Base-by-base conservation (phyloP, 2,888 invertebrate genomes). In the Micoletzkya japonica region DNA sequence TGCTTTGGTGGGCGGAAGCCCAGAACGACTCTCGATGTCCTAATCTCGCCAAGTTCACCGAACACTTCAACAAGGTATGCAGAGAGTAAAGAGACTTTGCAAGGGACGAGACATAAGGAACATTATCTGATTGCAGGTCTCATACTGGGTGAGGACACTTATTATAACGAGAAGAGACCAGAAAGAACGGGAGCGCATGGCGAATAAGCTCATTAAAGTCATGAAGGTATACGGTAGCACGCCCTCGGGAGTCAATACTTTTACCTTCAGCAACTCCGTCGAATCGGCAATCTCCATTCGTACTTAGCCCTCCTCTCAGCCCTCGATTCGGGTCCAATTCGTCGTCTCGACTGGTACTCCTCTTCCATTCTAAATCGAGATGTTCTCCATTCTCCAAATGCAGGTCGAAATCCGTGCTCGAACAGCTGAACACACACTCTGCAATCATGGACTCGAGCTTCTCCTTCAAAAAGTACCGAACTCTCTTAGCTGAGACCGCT, bases 281-380 rank as follows among this genome's bases (percentile, higher is more conserved):
- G 95, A 87, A 91, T 97, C 87, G 95, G 95, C 88, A 98, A 98
- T 87, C 98, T 96, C 88, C 98, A 98, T 88, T 96, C 96, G 57
- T 96, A 96, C 88, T 89, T 98, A 83, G 97, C 98, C 10, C 89
- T 98, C 76, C 89, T 98, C 73, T 95, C 96, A 7, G 98, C 98
- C 24, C 88, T 98, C 81, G 95, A 96, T 87, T 97, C 96, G 28
- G 95, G 95, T 4, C 96, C 98, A 0, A 80, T 88, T 36, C 81
- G 86, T 91, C 93, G 86, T 88, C 91, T 83, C 89, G 97, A 86
- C 89, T 98, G 86, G 97, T 68, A 86, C 85, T 59, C 56, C 26
- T 26, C 26, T 7, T 30, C 20, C 30, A 56, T 56, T 56, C 20
- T 56, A 7, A 6, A 56, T 14, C 20, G 14, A 56, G 24, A 56